These are phyloP conservation scores for Chelonia mydas DNA, from an alignment of 2,797 vertebrate species.

Conservation along the genomic window DNA sequence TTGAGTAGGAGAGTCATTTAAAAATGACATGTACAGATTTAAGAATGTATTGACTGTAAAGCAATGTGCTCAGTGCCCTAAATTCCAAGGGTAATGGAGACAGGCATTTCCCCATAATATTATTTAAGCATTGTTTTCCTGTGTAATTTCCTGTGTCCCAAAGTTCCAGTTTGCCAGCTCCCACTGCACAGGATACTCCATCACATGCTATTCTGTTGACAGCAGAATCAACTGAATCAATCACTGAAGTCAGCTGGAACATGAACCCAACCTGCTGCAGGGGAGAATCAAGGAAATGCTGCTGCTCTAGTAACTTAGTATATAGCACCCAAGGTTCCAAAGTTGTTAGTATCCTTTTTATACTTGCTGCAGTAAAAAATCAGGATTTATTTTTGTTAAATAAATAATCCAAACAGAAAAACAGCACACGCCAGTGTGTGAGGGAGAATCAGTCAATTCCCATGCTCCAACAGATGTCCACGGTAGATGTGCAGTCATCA, in stretches of 20 bases:
- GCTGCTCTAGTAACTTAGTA: not conserved
- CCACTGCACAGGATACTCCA: not conserved
- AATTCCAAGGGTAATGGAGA: not conserved
- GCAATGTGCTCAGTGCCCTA: not conserved
- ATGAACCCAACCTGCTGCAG: not conserved
- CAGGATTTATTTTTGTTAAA: not conserved
- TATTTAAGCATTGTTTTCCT: not conserved
- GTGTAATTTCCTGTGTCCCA: not conserved
- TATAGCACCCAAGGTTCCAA: not conserved
- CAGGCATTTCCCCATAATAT: not conserved
- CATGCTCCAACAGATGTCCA: not conserved
- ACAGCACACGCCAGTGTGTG: not conserved
- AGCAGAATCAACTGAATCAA: not conserved
- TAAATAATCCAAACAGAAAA: not conserved
- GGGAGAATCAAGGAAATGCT: not conserved
- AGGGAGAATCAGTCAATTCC: not conserved
- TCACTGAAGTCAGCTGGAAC: not conserved
- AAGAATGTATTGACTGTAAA: not conserved
- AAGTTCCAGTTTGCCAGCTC: not conserved
- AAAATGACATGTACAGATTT: not conserved
- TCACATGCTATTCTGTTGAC: not conserved
- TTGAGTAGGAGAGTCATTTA: not conserved
- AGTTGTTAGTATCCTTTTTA: not conserved
- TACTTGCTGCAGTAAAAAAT: not conserved
- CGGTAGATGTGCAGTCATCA: not conserved